These are phyloP conservation scores for Sitophilus oryzae DNA, from an alignment of 1,140 invertebrate genomes.

Conservation along the genomic window DNA sequence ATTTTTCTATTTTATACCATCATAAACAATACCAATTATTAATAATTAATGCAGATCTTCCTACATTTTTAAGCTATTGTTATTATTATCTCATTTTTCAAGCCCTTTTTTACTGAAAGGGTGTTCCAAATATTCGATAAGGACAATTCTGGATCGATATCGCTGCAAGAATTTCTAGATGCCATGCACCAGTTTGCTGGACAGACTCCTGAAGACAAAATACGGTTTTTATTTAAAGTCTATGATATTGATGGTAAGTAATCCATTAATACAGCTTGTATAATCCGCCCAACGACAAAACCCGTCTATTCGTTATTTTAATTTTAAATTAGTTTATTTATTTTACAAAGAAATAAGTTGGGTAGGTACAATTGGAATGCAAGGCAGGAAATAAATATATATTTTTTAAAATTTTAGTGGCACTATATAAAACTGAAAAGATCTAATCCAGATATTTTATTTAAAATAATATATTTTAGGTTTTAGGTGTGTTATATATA, in stretches of 20 bases:
- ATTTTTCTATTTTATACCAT: neutral
- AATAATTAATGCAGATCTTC: neutral
- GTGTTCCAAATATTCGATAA: slow-evolving; percentile 93
- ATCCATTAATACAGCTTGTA: too few relatives aligned
- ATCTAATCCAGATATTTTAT: too few relatives aligned
- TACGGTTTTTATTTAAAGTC: slow-evolving; percentile 86
- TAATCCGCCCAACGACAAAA: too few relatives aligned
- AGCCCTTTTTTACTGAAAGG: slow-evolving; percentile 91
- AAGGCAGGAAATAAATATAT: too few relatives aligned
- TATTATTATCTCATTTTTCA: slow-evolving; percentile 35
- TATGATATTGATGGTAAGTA: slow-evolving; percentile 84
- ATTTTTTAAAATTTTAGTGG: too few relatives aligned
- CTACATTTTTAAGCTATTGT: neutral
- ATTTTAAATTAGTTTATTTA: too few relatives aligned
- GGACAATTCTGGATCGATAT: slow-evolving; percentile 84
- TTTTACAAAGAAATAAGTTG: too few relatives aligned
- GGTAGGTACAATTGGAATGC: too few relatives aligned
- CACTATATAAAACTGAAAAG: too few relatives aligned
- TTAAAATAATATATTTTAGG: too few relatives aligned
- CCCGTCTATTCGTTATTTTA: too few relatives aligned
- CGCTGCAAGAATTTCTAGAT: slow-evolving; percentile 84
- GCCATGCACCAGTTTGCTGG: slow-evolving; percentile 84
- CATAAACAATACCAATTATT: neutral
- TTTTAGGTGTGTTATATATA: too few relatives aligned
- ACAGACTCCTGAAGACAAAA: slow-evolving; percentile 83